These are phyloP conservation scores for Polydesmus complanatus DNA, from an alignment of 2,888 invertebrate genomes.

Conservation along the genomic window DNA sequence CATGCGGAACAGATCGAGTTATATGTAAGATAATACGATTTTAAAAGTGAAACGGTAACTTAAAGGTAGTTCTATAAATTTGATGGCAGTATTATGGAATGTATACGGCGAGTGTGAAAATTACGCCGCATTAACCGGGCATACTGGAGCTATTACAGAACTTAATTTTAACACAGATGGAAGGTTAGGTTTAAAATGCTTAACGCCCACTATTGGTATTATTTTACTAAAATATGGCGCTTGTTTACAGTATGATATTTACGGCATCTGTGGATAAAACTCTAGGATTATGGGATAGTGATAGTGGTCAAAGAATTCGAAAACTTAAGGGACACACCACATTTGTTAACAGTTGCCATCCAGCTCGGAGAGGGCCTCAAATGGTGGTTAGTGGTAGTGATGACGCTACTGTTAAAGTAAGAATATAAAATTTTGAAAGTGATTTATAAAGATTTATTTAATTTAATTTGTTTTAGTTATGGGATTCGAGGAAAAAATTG, in stretches of 20 bases:
- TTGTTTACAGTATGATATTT: constrained; percentile 47
- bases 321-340: constrained; percentile 59
- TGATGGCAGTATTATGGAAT: constrained; percentile 73
- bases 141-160: constrained; percentile 91
- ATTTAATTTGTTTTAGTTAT: constrained; percentile 29
- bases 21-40: constrained; percentile 55
- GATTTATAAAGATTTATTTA: background rate
- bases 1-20: constrained; percentile 87
- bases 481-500: constrained; percentile 80
- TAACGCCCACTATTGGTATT: too few relatives aligned
- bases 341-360: constrained; percentile 45
- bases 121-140: constrained; percentile 77
- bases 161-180: constrained; percentile 38
- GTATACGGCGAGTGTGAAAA: constrained; percentile 98
- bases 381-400: constrained; percentile 86
- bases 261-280: constrained; percentile 91
- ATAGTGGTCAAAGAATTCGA: constrained; percentile 71
- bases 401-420: constrained; percentile 79
- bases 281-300: constrained; percentile 88
- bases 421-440: constrained; percentile 27
- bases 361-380: constrained; percentile 74
- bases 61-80: too few relatives aligned
- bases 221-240: constrained; percentile 33
- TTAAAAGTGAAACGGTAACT: constrained; percentile 1
- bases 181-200: constrained; percentile 19